Evolutionary conservation across 2,797 vertebrate species (phyloP), one percentile per base, ranked within the genome.

Genomic region (Alfaro cultratus): DNA sequence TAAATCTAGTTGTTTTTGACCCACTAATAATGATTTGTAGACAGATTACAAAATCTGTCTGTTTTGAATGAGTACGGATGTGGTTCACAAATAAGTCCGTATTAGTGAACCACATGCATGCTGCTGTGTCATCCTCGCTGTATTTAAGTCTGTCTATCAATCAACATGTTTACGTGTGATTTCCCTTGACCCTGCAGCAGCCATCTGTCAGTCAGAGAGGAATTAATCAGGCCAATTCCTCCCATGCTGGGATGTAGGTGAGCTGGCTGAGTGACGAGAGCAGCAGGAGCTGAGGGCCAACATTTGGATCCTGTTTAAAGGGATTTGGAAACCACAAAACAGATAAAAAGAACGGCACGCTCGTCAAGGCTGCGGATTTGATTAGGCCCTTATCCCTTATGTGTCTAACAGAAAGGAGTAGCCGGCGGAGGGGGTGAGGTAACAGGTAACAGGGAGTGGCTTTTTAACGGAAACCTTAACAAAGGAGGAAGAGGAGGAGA

Each of bases 181-280:
- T 80, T 79, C 73, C 64, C 85, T 73, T 91, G 88, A 94, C 92
- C 93, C 92, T 78, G 88, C 89, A 77, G 75, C 73, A 75, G 81
- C 94, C 93, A 92, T 95, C 94, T 96, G 80, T 73, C 85, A 81
- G 83, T 85, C 83, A 89, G 76, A 77, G 7, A 85, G 86, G 83
- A 85, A 77, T 83, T 93, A 95, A 93, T 91, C 83, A 88, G 89
- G 85, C 86, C 85, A 90, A 84, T 94, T 92, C 92, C 70, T 84
- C 81, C 49, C 78, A 23, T 80, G 91, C 75, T 53, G 73, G 85
- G 86, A 92, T 89, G 71, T 85, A 84, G 86, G 89, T 90, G 93
- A 92, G 87, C 91, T 71, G 77, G 87, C 91, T 62, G 76, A 31
- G 75, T 87, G 89, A 87, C 77, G 79, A 74, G 57, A 10, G 2